phyloP scores from a whole-genome alignment of 2,888 invertebrate genomes.

The Parapristionchus giblindavisi region DNA sequence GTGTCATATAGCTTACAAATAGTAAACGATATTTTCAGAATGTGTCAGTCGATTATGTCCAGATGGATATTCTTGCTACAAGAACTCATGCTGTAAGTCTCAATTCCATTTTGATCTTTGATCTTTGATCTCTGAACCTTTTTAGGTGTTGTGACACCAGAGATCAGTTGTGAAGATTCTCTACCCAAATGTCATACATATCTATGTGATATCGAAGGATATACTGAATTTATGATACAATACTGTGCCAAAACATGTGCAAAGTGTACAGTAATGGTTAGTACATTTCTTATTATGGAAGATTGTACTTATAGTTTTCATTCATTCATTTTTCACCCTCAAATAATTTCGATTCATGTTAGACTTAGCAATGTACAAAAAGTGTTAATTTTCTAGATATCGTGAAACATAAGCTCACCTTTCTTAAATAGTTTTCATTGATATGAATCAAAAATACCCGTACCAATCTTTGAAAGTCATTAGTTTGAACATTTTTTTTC shows the following conservation, averaged over 20 bases:
- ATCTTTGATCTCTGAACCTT: neutral
- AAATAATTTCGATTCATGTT: no score
- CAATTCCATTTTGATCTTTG: neutral
- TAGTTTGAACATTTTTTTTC: no score
- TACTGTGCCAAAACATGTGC: slow-evolving; percentile 60
- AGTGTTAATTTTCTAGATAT: no score
- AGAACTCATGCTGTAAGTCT: slow-evolving; percentile 53
- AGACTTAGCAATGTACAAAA: no score
- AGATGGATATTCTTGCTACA: slow-evolving; percentile 57
- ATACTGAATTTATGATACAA: slow-evolving; percentile 59
- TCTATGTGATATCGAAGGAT: slow-evolving; percentile 55
- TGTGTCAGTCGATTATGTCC: slow-evolving; percentile 53
- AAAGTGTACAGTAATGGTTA: slow-evolving; percentile 48
- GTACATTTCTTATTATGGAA: neutral
- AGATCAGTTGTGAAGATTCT: slow-evolving; percentile 58
- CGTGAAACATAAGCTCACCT: no score
- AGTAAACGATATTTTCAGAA: slow-evolving; percentile 36
- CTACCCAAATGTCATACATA: slow-evolving; percentile 51
- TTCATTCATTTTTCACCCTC: no score
- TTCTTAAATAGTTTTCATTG: no score
- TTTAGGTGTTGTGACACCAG: slow-evolving; percentile 56
- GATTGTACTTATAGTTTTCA: no score
- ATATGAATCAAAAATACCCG: no score
- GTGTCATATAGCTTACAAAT: no score
- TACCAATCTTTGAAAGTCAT: no score